These are phyloP conservation scores for Promerops cafer DNA, from an alignment of 2,113 vertebrate species.

Conservation along the genomic window DNA sequence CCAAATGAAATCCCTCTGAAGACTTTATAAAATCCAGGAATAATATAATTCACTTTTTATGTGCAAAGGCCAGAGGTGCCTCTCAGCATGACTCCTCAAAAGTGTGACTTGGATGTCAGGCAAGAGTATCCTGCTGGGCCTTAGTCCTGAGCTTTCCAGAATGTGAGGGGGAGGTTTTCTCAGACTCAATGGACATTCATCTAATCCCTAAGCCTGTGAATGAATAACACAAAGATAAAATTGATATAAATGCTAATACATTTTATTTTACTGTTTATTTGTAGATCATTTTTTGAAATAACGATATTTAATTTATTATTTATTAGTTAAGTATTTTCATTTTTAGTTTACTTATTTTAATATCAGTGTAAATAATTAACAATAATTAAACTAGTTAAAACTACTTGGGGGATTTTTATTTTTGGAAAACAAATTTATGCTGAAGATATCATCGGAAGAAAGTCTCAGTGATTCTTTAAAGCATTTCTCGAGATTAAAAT, in stretches of 20 bases:
- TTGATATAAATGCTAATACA: not conserved
- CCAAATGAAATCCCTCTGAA: not conserved
- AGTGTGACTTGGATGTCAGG: not conserved
- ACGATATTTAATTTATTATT: not conserved
- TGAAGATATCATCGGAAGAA: not conserved
- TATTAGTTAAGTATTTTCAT: not conserved
- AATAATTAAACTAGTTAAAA: not conserved
- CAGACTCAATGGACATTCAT: not conserved
- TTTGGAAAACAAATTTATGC: not conserved
- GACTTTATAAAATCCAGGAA: not conserved
- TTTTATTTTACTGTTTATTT: not conserved
- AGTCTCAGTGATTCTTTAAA: not conserved
- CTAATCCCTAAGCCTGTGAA: not conserved
- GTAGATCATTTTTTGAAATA: not conserved
- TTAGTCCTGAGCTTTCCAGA: not conserved
- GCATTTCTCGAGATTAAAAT: accelerated
- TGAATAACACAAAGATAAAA: not conserved
- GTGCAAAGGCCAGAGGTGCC: not conserved
- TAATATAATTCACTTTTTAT: not conserved
- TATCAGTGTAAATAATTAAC: not conserved
- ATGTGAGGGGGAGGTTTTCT: not conserved
- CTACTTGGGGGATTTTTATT: not conserved
- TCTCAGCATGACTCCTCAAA: not conserved
- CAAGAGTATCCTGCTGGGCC: not conserved
- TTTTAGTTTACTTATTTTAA: not conserved